Conservation (phyloP, 2,888 invertebrate genomes). For the Thymelicus sylvestris region DNA sequence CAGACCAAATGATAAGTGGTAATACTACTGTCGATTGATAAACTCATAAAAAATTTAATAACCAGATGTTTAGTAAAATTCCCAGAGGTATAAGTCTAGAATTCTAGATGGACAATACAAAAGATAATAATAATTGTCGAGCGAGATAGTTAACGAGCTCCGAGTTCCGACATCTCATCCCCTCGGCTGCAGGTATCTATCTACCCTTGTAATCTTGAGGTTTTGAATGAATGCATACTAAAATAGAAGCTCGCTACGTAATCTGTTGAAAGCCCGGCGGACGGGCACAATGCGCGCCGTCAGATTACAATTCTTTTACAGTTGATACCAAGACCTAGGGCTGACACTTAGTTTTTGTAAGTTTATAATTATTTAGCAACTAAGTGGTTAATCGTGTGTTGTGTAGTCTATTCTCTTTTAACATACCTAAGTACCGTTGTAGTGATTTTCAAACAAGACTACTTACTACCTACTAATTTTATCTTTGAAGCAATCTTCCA, state of each 20-base stretch:
- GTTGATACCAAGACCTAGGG: background rate
- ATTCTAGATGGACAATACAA: no score
- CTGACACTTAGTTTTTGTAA: background rate
- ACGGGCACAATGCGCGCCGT: background rate
- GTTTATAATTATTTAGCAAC: background rate
- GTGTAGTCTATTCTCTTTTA: no score
- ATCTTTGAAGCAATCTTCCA: no score
- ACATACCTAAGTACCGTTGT: no score
- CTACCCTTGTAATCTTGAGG: conserved; percentile 1
- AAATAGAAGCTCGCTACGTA: conserved; percentile 8
- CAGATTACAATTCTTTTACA: background rate
- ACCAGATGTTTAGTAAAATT: no score
- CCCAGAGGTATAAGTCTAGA: no score
- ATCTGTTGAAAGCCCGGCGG: conserved; percentile 15
- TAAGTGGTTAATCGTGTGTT: no score
- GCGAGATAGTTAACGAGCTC: background rate
- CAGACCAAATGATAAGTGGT: no score
- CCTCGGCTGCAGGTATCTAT: background rate
- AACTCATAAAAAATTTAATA: no score
- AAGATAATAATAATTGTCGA: background rate
- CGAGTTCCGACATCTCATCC: background rate
- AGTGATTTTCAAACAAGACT: no score
- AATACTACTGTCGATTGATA: no score
- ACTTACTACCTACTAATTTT: no score
- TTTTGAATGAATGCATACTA: conserved; percentile 11